Evolutionary conservation across 1,140 invertebrate species (phyloP), one percentile per base, ranked within the genome.

Genomic region (Steinernema khuongi): DNA sequence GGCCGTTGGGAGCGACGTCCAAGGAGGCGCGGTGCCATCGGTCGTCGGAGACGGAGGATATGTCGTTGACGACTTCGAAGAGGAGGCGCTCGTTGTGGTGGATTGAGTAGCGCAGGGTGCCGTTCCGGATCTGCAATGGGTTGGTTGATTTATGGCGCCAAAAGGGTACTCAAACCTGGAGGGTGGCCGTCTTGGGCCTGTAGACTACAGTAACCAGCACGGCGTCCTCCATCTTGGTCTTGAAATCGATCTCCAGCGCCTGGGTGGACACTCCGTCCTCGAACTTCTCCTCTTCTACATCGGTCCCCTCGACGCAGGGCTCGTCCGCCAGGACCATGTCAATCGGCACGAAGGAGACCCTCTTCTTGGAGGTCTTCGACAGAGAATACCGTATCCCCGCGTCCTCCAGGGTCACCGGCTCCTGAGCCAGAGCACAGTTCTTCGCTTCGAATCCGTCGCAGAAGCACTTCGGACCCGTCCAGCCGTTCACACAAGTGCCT

Each of bases 401-500:
- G 50, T 60, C 50, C 22, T 60, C 50, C 4, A 60, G 22, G 19
- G 50, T 60, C 50, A 60, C 50, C 22, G 50, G 7, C 26, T 60
- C 7, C 50, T 17, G 11, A 4, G 50, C 50, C 22, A 60, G 22
- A 2, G 22, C 50, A 22, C 50, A 60, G 19, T 60, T 60, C 11
- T 60, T 60, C 11, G 50, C 19, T 22, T 60, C 50, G 22, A 60
- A 60, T 26, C 90, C 91, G 60, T 91, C 91, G 80, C 93, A 91
- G 0, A 91, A 89, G 81, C 91, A 92, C 81, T 92, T 91, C 80
- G 92, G 90, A 78, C 93, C 95, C 0, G 92, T 92, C 14, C 93
- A 93, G 14, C 93, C 93, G 82, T 94, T 94, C 81, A 90, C 89
- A 79, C 93, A 96, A 1, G 93, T 92, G 83, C 91, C 92, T 41